phyloP scores from a whole-genome alignment of 1,140 invertebrate species.

The Zaprionus camerounensis region DNA sequence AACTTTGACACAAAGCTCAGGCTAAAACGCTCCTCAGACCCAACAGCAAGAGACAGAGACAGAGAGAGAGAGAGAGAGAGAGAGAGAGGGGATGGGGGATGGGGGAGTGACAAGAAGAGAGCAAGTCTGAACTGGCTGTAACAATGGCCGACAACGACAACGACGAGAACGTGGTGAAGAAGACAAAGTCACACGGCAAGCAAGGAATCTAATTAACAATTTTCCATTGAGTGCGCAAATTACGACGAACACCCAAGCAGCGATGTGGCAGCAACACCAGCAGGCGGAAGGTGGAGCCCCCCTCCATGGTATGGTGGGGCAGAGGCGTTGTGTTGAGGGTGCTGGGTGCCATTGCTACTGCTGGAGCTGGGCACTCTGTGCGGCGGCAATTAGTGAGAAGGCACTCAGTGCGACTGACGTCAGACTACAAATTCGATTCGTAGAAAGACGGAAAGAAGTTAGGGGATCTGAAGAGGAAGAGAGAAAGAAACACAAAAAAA shows the following conservation, averaged over 20 bases:
- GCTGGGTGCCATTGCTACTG: not conserved
- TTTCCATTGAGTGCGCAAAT: conserved; percentile 82
- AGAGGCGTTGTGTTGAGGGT: not conserved
- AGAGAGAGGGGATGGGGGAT: not conserved
- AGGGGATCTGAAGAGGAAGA: not conserved
- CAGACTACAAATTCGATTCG: conserved; percentile 5
- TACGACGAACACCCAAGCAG: conserved; percentile 59
- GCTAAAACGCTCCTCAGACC: conserved; percentile 61
- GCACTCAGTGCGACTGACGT: conserved; percentile 4
- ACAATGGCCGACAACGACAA: conserved; percentile 53
- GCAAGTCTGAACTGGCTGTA: conserved; percentile 20
- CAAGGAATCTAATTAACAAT: conserved; percentile 83
- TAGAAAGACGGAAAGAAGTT: not conserved
- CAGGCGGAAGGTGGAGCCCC: no score
- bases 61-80: not conserved
- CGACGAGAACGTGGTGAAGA: conserved; percentile 35
- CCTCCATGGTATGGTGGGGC: not conserved
- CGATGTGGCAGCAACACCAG: conserved; percentile 30
- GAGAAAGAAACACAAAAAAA: not conserved
- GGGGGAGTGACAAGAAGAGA: not conserved
- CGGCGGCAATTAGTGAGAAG: conserved; percentile 4
- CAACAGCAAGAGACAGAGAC: not conserved
- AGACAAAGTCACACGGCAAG: conserved; percentile 73
- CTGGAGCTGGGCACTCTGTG: conserved; percentile 4
- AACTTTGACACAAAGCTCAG: conserved; percentile 75